Evolutionary conservation across 2,113 vertebrate species (phyloP).

Genomic region (Mus pahari): DNA sequence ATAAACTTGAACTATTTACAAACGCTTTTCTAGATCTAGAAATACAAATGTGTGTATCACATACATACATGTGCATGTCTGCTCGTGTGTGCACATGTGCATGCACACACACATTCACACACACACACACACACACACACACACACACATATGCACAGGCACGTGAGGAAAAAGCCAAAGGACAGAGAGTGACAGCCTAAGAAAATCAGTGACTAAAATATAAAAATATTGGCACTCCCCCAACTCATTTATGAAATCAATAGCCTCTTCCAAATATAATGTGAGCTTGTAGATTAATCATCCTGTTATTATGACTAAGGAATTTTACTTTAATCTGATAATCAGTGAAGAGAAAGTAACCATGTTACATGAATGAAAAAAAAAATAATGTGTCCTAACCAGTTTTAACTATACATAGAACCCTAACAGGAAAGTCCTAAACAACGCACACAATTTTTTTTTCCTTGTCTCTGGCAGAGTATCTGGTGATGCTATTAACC

Average conservation of each 20-base stretch:
- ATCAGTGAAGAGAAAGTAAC: not conserved
- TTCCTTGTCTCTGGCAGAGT: not conserved
- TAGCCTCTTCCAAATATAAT: not conserved
- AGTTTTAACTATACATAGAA: not conserved
- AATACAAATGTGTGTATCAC: not conserved
- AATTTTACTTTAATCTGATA: constrained; percentile 17
- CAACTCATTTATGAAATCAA: not conserved
- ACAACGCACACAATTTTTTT: not conserved
- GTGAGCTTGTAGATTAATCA: not conserved
- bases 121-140: not conserved
- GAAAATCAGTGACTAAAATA: not conserved
- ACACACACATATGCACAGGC: not conserved
- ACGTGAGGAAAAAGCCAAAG: not conserved
- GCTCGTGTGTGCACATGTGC: too few species aligned
- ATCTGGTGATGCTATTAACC: not conserved
- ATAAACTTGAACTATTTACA: not conserved
- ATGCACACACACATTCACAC: not conserved
- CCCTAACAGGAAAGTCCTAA: not conserved
- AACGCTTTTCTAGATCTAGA: not conserved
- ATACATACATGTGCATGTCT: not conserved
- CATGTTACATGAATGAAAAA: not conserved
- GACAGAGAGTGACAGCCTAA: not conserved
- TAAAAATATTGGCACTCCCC: too few species aligned
- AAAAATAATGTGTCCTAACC: not conserved
- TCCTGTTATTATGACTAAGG: not conserved